A percentile compares a stretch with the other conserved stretches of the same genome.
Evolutionary conservation across 2,888 invertebrate genomes (phyloP).

Genomic region (Tetragonula carbonaria): DNA sequence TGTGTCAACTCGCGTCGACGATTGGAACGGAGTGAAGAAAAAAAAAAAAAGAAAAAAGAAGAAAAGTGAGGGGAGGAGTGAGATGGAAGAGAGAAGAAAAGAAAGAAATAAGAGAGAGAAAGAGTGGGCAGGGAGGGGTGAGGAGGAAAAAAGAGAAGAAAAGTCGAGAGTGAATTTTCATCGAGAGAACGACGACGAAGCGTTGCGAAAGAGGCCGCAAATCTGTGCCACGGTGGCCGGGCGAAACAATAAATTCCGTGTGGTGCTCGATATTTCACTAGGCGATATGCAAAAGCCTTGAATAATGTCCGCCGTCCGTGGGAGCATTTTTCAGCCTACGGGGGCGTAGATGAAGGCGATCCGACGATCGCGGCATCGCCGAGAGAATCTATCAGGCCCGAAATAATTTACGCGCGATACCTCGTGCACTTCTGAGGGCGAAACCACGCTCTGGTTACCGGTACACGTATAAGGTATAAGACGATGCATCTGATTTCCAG

Average conservation of each 20-base stretch:
- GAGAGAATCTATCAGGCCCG: conserved; percentile 33
- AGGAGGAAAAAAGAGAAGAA: background rate
- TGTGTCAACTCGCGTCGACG: conserved; percentile 40
- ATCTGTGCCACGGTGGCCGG: conserved; percentile 52
- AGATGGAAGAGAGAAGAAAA: background rate
- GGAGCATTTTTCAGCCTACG: conserved; percentile 56
- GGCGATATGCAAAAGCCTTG: conserved; percentile 54
- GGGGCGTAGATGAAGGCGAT: conserved; percentile 1
- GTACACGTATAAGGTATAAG: background rate
- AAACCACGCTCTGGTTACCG: background rate
- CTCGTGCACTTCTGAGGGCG: background rate
- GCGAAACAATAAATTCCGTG: conserved; percentile 59
- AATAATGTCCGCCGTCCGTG: conserved; percentile 49
- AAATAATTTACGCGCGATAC: conserved; percentile 50
- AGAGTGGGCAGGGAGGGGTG: background rate
- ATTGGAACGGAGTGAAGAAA: background rate
- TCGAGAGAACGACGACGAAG: conserved; percentile 19
- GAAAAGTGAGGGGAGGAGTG: background rate
- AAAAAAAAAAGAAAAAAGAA: background rate
- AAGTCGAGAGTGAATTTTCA: conserved; percentile 27
- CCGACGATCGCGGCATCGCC: conserved; percentile 12
- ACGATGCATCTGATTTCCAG: conserved; percentile 26
- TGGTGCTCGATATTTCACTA: conserved; percentile 54
- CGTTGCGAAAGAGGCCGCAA: conserved; percentile 44
- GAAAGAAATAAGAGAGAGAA: no score